Conservation (phyloP, 2,888 invertebrate species). For the Amblyjoppa proteus region DNA sequence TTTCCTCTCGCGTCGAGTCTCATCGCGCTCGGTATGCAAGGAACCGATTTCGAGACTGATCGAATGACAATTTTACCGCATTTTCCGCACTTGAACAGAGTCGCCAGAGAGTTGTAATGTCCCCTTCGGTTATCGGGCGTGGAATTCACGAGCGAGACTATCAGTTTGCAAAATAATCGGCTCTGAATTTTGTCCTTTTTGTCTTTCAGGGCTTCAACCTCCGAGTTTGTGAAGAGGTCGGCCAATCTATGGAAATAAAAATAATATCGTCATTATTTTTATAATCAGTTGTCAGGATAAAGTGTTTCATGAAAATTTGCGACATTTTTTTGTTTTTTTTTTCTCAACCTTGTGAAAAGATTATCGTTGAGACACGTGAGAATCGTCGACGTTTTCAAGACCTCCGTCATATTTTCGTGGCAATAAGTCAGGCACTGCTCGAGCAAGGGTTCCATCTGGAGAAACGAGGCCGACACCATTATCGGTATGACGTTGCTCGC, state of each 20-base stretch:
- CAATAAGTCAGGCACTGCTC: conserved; percentile 95
- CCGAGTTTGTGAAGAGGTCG: conserved; percentile 94
- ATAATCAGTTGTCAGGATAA: too few species aligned
- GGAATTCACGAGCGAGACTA: conserved; percentile 91
- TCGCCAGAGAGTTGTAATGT: conserved; percentile 92
- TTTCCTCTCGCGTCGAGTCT: conserved; percentile 91
- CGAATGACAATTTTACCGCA: conserved; percentile 91
- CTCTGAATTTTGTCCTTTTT: conserved; percentile 96
- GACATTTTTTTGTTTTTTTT: neutral
- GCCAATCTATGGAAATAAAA: conserved; percentile 88
- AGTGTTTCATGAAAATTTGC: neutral
- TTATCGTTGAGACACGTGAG: conserved; percentile 95
- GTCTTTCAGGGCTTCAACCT: conserved; percentile 94
- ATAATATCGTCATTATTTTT: too few species aligned
- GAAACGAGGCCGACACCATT: conserved; percentile 96
- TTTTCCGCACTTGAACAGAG: conserved; percentile 91
- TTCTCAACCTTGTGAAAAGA: conserved; percentile 82
- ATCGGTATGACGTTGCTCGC: conserved; percentile 96
- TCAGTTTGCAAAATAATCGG: conserved; percentile 93
- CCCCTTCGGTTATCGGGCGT: conserved; percentile 92
- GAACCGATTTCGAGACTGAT: conserved; percentile 90
- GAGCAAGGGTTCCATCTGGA: conserved; percentile 96
- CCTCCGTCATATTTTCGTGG: conserved; percentile 94
- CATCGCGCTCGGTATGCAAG: conserved; percentile 91
- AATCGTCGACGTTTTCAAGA: conserved; percentile 94